Evolutionary conservation across 2,888 invertebrate genomes (phyloP).

Genomic region (Eupithecia tripunctaria): DNA sequence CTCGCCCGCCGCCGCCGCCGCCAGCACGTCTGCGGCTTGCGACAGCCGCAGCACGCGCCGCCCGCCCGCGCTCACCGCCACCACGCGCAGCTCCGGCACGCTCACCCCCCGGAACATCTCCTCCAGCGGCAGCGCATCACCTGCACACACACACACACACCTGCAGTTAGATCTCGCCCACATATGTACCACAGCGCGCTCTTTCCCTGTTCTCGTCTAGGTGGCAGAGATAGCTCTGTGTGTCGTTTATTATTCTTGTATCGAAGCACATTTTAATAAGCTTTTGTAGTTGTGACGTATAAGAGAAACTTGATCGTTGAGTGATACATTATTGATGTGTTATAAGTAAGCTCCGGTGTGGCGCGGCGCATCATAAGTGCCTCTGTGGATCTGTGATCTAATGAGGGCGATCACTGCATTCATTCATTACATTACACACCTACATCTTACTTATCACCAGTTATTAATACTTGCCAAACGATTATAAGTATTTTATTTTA

Average conservation of each 20-base stretch:
- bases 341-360: neutral
- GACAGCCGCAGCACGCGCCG: neutral
- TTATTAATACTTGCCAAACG: no score
- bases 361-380: constrained; percentile 29
- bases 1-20: constrained; percentile 40
- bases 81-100: constrained; percentile 55
- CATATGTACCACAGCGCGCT: no score
- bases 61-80: constrained; percentile 48
- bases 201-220: no score
- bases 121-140: constrained; percentile 69
- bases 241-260: neutral
- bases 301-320: neutral
- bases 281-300: neutral
- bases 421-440: no score
- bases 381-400: constrained; percentile 23
- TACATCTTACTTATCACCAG: no score
- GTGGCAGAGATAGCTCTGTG: neutral
- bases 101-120: constrained; percentile 58
- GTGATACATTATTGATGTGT: constrained; percentile 31
- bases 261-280: neutral
- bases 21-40: constrained; percentile 45
- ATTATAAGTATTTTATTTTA: no score
- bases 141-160: constrained; percentile 53
- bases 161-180: no score
- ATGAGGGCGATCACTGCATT: neutral